A percentile compares a stretch with the other conserved stretches of the same genome.
These are phyloP conservation scores for Temnothorax nylanderi DNA, from an alignment of 1,140 invertebrate genomes.

Conservation along the genomic window DNA sequence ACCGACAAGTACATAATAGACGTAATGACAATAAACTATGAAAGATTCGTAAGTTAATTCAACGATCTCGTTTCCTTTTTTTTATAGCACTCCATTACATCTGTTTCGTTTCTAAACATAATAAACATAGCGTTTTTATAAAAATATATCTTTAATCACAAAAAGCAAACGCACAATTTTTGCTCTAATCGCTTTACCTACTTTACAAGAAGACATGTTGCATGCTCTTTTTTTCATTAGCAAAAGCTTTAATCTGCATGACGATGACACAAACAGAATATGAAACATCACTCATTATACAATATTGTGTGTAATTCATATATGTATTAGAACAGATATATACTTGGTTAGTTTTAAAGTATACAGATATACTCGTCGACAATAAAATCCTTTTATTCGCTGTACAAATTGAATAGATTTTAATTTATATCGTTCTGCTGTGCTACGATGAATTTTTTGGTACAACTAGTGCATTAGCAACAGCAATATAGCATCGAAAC, in stretches of 20 bases:
- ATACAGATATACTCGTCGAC: neutral
- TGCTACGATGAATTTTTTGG: slow-evolving; percentile 31
- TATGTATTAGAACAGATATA: neutral
- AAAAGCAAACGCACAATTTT: slow-evolving; percentile 63
- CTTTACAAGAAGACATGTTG: slow-evolving; percentile 60
- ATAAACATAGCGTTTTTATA: slow-evolving; percentile 72
- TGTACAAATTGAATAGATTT: slow-evolving; percentile 37
- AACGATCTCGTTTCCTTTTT: slow-evolving; percentile 62
- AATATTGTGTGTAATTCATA: neutral
- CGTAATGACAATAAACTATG: slow-evolving; percentile 50
- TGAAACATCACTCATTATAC: neutral
- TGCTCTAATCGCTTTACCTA: slow-evolving; percentile 58
- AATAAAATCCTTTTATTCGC: slow-evolving; percentile 35
- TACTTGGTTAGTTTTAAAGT: slow-evolving; percentile 20
- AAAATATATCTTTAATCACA: slow-evolving; percentile 77
- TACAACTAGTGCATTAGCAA: slow-evolving; percentile 50
- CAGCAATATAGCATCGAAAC: slow-evolving; percentile 37
- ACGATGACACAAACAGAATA: slow-evolving; percentile 33
- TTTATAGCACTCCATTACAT: slow-evolving; percentile 52
- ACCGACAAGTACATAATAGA: slow-evolving; percentile 40
- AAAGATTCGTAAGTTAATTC: slow-evolving; percentile 43
- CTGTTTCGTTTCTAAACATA: slow-evolving; percentile 63
- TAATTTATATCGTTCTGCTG: slow-evolving; percentile 18
- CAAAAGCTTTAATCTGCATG: slow-evolving; percentile 23
- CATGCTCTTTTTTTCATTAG: slow-evolving; percentile 27